Evolutionary conservation across 2,113 vertebrate genomes (phyloP), one percentile per base, ranked within the genome.

Genomic region (Xiphorhynchus elegans): DNA sequence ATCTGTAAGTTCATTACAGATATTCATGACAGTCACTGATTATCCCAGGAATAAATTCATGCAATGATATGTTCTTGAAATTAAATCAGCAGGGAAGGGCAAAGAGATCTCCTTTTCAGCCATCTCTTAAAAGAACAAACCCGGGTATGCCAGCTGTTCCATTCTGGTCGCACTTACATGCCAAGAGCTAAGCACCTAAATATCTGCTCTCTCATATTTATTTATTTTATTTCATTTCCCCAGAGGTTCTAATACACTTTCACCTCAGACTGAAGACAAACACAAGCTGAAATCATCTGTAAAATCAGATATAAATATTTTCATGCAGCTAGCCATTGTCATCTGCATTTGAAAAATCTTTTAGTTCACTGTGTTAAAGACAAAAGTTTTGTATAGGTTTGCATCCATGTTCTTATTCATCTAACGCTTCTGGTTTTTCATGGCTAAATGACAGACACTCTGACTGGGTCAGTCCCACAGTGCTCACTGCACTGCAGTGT

Each of bases 31-130:
- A 37, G 28, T 80, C 46, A 63, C 35, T 86, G 50, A 81, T 92
- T 91, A 92, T 72, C 42, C 37, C 52, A 93, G 74, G 85, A 90
- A 83, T 59, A 90, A 93, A 91, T 90, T 90, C 33, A 47, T 77
- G 33, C 47, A 63, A 40, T 63, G 8, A n/a, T 63, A 44, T 23
- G 6, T 59, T 63, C 39, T 94, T 89, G 78, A 86, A 80, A 85
- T 39, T 42, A 33, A 85, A 77, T 91, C 66, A 78, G 60, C 23
- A 52, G 13, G 19, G 40, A 89, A 91, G 37, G 31, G 23, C 23
- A 81, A 12, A 83, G 69, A 79, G 13, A 26, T 73, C 24, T 84
- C 23, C 29, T 75, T 75, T 89, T 84, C 58, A 87, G n/a, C 11
- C 19, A 21, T 10, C 42, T 67, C 69, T 91, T 77, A 40, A 70